These are phyloP conservation scores for Panzeria rudis DNA, from an alignment of 2,888 invertebrate genomes.

Conservation along the genomic window DNA sequence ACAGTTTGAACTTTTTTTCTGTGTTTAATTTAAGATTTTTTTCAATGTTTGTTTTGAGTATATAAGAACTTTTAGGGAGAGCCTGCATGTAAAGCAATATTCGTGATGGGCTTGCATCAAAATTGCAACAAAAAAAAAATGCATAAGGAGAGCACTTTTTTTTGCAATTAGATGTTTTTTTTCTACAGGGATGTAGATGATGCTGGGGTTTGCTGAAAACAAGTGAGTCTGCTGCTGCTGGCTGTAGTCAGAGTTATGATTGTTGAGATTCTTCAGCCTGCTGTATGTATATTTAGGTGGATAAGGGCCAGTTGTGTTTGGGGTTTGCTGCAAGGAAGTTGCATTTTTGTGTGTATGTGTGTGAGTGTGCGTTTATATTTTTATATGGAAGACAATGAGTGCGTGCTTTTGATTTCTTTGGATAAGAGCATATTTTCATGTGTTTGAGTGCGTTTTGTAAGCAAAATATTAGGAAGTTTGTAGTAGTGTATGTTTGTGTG, in stretches of 20 bases:
- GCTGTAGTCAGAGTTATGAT: constrained; percentile 41
- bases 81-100: constrained; percentile 47
- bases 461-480: constrained; percentile 36
- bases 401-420: constrained; percentile 49
- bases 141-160: constrained; percentile 64
- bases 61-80: constrained; percentile 50
- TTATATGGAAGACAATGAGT: constrained; percentile 10
- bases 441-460: constrained; percentile 59
- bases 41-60: background rate
- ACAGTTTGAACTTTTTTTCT: background rate
- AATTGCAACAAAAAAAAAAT: constrained; percentile 12
- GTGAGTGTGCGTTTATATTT: background rate
- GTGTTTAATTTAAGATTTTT: constrained; percentile 1
- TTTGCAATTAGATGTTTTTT: constrained; percentile 37
- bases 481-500: background rate
- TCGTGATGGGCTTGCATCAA: background rate
- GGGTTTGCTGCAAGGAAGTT: constrained; percentile 62
- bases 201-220: background rate
- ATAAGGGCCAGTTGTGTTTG: constrained; percentile 56
- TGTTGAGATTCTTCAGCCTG: constrained; percentile 32
- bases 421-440: constrained; percentile 24
- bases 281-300: constrained; percentile 20
- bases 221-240: background rate
- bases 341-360: constrained; percentile 45
- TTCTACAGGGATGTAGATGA: background rate